These are phyloP conservation scores for Augochlora pura DNA, from an alignment of 1,140 invertebrate species.

Conservation along the genomic window DNA sequence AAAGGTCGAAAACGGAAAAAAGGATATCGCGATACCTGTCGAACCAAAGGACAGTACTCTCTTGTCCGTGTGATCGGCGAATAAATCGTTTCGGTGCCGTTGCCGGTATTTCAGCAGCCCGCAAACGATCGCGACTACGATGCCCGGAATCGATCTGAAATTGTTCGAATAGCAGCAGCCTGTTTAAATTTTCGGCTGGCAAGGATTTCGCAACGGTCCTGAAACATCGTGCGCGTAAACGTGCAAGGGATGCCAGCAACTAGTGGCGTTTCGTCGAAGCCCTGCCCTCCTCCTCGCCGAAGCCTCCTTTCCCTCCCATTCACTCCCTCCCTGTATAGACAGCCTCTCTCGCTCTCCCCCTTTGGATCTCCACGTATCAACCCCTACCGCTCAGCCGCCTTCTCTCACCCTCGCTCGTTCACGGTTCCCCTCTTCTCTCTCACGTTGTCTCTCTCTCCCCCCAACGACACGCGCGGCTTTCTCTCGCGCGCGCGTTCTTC, in stretches of 20 bases:
- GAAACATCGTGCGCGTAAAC: slow-evolving; percentile 45
- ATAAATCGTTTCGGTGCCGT: neutral
- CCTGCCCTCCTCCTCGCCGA: slow-evolving; percentile 21
- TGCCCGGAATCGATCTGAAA: too few species aligned
- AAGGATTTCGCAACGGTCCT: neutral
- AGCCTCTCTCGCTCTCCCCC: slow-evolving; percentile 26
- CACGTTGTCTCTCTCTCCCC: slow-evolving; percentile 56
- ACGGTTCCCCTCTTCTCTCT: slow-evolving; percentile 32
- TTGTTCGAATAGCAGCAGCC: too few species aligned
- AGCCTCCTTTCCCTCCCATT: slow-evolving; percentile 28
- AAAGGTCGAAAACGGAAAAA: neutral
- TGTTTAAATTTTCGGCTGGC: too few species aligned
- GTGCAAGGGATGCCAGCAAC: slow-evolving; percentile 65
- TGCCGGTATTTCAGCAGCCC: neutral
- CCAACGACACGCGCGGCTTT: slow-evolving; percentile 62
- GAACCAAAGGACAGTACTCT: too few species aligned
- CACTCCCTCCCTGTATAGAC: slow-evolving; percentile 49
- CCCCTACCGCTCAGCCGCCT: slow-evolving; percentile 29
- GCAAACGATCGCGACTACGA: too few species aligned
- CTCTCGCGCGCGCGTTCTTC: slow-evolving; percentile 67
- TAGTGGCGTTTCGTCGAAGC: slow-evolving; percentile 66
- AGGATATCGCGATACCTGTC: neutral
- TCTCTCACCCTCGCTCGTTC: slow-evolving; percentile 26
- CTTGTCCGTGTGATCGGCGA: neutral
- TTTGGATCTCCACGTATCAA: slow-evolving; percentile 41